These are phyloP conservation scores for Conomelus anceps DNA, from an alignment of 2,888 invertebrate species.

Conservation along the genomic window DNA sequence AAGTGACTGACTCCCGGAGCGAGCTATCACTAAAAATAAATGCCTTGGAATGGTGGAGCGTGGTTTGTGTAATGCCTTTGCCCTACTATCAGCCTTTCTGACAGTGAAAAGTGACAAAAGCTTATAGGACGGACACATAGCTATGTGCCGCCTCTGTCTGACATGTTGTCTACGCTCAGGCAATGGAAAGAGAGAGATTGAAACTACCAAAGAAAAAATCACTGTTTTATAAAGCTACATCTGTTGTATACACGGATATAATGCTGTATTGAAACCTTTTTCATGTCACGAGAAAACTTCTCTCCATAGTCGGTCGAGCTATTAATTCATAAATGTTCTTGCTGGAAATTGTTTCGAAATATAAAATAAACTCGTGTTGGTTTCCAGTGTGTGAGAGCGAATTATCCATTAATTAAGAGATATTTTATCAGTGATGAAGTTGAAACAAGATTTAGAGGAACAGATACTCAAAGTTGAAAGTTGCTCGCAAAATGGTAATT, in stretches of 20 bases:
- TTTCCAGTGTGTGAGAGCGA: background rate
- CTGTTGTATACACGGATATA: background rate
- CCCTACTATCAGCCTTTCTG: background rate
- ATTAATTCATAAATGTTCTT: background rate
- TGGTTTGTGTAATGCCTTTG: background rate
- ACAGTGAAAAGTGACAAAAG: background rate
- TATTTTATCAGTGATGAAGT: background rate
- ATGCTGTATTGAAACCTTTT: background rate
- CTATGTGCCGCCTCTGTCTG: background rate
- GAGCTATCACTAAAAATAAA: background rate
- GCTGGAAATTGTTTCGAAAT: background rate
- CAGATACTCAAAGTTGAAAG: too few species aligned
- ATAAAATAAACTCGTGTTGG: background rate
- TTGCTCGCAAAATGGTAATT: too few species aligned
- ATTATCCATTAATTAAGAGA: background rate
- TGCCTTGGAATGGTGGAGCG: background rate
- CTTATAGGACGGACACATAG: background rate
- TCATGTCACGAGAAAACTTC: background rate
- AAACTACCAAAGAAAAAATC: background rate
- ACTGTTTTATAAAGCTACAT: background rate
- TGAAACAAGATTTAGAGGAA: too few species aligned
- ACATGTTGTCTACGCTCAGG: background rate
- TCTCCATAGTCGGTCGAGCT: background rate
- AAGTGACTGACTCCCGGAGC: background rate
- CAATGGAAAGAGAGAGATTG: background rate